Evolutionary conservation across 2,888 invertebrate species (phyloP).

Genomic region (Luperina testacea): DNA sequence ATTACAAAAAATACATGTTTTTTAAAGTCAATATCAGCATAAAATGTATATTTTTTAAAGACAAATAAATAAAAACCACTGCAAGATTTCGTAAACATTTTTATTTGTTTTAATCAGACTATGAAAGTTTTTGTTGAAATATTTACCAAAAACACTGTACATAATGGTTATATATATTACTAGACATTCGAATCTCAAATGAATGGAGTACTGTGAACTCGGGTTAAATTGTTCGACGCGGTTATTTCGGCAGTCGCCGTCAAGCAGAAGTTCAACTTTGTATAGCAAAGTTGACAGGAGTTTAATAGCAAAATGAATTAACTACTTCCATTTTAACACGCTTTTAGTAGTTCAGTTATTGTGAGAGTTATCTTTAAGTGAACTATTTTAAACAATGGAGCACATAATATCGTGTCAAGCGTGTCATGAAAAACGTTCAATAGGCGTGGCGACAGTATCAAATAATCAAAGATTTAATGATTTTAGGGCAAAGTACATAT

Average conservation of each 20-base stretch:
- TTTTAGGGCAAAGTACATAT: too few relatives aligned
- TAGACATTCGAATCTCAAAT: slow-evolving; percentile 40
- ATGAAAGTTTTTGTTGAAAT: slow-evolving; percentile 28
- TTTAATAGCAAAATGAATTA: slow-evolving; percentile 27
- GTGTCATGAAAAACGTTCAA: neutral
- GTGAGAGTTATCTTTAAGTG: neutral
- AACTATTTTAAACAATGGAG: slow-evolving; percentile 1
- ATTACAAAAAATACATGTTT: neutral
- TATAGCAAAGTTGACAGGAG: slow-evolving; percentile 32
- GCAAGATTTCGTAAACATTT: neutral
- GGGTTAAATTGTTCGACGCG: slow-evolving; percentile 41
- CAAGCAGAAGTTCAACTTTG: slow-evolving; percentile 46
- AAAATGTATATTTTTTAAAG: neutral
- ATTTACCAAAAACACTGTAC: slow-evolving; percentile 33
- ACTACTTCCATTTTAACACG: slow-evolving; percentile 28
- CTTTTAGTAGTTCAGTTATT: neutral
- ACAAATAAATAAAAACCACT: neutral
- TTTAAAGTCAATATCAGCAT: neutral
- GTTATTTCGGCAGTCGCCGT: slow-evolving; percentile 52
- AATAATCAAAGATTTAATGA: too few relatives aligned
- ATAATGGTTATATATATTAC: slow-evolving; percentile 19
- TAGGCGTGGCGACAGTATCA: too few relatives aligned
- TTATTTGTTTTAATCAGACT: neutral
- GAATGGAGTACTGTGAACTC: slow-evolving; percentile 46
- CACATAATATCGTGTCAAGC: neutral